These are phyloP conservation scores for Etheostoma spectabile DNA, from an alignment of 2,113 vertebrate genomes.

Conservation along the genomic window DNA sequence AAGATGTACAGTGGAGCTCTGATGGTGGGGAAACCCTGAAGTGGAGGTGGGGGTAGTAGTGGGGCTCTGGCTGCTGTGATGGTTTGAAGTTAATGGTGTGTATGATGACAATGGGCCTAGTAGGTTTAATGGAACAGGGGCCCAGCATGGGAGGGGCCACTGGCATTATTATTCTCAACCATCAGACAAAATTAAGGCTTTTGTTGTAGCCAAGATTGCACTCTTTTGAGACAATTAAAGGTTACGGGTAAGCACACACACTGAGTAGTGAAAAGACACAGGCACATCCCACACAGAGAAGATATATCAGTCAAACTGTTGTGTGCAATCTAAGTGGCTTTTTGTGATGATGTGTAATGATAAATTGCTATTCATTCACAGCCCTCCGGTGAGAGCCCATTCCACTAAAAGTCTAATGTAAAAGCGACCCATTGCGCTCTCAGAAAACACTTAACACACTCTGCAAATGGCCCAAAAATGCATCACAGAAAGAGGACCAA, in stretches of 20 bases:
- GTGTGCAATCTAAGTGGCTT: conserved; percentile 52
- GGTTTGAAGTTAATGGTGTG: conserved; percentile 65
- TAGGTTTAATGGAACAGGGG: conserved; percentile 57
- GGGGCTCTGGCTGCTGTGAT: conserved; percentile 32
- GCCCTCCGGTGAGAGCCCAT: conserved; percentile 51
- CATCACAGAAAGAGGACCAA: conserved; percentile 27
- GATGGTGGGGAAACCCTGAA: conserved; percentile 12
- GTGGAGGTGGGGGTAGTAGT: conserved; percentile 1
- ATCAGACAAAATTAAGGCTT: conserved; percentile 49
- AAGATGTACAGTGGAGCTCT: conserved; percentile 12
- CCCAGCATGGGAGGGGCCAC: conserved; percentile 32
- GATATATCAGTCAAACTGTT: conserved; percentile 41
- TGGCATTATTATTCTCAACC: conserved; percentile 46
- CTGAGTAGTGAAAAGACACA: conserved; percentile 21
- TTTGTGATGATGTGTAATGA: conserved; percentile 62
- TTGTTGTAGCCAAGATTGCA: conserved; percentile 44
- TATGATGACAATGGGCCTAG: conserved; percentile 49
- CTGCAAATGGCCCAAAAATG: conserved; percentile 58
- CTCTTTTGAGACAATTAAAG: conserved; percentile 51
- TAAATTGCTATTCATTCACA: conserved; percentile 71
- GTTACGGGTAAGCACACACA: conserved; percentile 24
- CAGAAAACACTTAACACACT: conserved; percentile 71
- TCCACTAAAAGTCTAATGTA: conserved; percentile 73
- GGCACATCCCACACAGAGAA: conserved; percentile 41
- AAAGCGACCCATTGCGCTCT: conserved; percentile 48